These are phyloP conservation scores for Torymus auratus DNA, from an alignment of 2,888 invertebrate genomes.

Conservation along the genomic window DNA sequence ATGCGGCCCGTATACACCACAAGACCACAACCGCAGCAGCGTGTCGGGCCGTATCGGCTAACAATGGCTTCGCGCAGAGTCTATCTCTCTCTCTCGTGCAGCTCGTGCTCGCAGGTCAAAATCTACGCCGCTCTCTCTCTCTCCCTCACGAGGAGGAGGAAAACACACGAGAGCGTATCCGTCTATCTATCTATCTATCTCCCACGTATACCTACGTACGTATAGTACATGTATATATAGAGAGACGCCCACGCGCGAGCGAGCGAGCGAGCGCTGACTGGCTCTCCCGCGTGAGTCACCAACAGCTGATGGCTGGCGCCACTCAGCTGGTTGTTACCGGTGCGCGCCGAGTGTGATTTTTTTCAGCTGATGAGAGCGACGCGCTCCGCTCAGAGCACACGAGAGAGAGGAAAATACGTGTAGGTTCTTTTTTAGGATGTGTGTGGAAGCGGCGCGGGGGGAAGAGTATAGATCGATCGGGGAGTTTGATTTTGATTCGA, in stretches of 20 bases:
- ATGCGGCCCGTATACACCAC: too few relatives aligned
- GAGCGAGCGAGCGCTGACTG: neutral
- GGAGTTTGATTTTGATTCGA: too few relatives aligned
- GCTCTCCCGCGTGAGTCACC: conserved; percentile 71
- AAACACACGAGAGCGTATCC: too few relatives aligned
- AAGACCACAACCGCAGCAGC: neutral
- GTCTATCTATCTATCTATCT: neutral
- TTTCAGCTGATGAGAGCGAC: too few relatives aligned
- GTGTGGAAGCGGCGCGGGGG: too few relatives aligned
- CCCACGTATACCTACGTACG: neutral
- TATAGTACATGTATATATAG: neutral
- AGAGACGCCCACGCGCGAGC: neutral
- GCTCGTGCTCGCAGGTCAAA: conserved; percentile 20
- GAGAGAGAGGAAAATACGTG: too few relatives aligned
- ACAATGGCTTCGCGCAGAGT: neutral
- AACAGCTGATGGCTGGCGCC: conserved; percentile 76
- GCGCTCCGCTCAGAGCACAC: too few relatives aligned
- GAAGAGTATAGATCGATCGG: too few relatives aligned
- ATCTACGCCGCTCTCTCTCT: neutral
- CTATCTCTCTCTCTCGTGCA: too few relatives aligned
- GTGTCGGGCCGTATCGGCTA: too few relatives aligned
- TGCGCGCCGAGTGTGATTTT: conserved; percentile 51
- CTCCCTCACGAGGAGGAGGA: too few relatives aligned
- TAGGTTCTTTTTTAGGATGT: too few relatives aligned
- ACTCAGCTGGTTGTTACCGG: conserved; percentile 75